A percentile compares a stretch with the other conserved stretches of the same genome.
Conservation (phyloP, 2,888 invertebrate species). For the Liposcelis brunnea region DNA sequence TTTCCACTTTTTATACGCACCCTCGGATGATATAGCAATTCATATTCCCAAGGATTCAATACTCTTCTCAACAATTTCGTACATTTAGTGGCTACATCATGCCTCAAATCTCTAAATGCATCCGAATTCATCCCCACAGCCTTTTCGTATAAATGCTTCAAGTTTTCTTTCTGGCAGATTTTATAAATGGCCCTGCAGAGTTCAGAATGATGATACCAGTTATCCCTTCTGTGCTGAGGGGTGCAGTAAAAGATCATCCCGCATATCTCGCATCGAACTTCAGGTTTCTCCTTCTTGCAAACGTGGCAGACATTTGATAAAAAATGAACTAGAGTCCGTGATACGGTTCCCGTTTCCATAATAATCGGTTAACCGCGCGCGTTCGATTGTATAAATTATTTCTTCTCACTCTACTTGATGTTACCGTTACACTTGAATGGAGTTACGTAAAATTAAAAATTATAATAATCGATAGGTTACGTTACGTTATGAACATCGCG, state of each 20-base stretch:
- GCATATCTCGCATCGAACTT: conserved; percentile 1
- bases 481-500: too few relatives aligned
- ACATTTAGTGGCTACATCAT: conserved; percentile 24
- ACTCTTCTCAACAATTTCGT: conserved; percentile 38
- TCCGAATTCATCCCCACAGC: neutral
- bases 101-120: neutral
- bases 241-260: conserved; percentile 3
- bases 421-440: too few relatives aligned
- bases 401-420: too few relatives aligned
- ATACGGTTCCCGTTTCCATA: too few relatives aligned
- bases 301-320: conserved; percentile 1
- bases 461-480: too few relatives aligned
- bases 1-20: neutral
- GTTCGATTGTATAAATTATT: too few relatives aligned
- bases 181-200: conserved; percentile 4
- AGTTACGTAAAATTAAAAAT: too few relatives aligned
- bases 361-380: too few relatives aligned
- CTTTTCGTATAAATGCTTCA: neutral
- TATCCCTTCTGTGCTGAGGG: neutral
- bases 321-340: neutral
- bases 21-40: conserved; percentile 25
- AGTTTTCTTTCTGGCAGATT: neutral
- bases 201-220: conserved; percentile 5
- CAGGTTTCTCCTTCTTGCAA: neutral
- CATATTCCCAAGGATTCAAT: conserved; percentile 47